These are phyloP conservation scores for Ahaetulla prasina DNA, from an alignment of 2,113 vertebrate species.

Conservation along the genomic window DNA sequence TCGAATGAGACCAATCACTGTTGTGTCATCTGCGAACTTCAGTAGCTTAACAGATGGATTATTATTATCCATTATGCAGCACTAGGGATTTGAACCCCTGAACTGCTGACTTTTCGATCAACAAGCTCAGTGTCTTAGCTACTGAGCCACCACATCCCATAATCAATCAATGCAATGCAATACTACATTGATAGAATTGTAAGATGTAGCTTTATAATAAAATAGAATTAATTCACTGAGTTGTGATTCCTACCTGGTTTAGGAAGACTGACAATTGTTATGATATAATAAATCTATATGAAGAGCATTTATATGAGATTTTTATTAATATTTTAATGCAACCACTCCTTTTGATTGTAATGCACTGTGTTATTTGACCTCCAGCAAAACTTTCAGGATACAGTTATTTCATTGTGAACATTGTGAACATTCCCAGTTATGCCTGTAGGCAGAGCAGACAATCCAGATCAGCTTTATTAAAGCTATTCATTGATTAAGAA, in stretches of 20 bases:
- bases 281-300: not conserved
- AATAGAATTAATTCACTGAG: too few relatives aligned
- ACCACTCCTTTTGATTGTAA: not conserved
- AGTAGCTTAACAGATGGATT: too few relatives aligned
- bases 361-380: not conserved
- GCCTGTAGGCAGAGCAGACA: not conserved
- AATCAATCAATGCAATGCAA: not conserved
- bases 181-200: not conserved
- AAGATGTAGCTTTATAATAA: not conserved
- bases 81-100: too few relatives aligned
- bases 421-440: not conserved
- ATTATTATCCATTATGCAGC: accelerated
- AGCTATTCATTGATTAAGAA: not conserved
- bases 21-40: too few relatives aligned
- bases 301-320: not conserved
- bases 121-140: too few relatives aligned
- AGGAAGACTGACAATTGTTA: not conserved
- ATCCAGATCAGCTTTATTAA: not conserved
- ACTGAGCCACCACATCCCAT: too few relatives aligned
- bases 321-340: not conserved
- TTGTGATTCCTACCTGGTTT: not conserved
- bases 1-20: too few relatives aligned
- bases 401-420: not conserved
- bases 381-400: not conserved
- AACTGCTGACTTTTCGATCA: too few relatives aligned